phyloP scores from a whole-genome alignment of 2,113 vertebrate genomes.

The Tenrec ecaudatus region DNA sequence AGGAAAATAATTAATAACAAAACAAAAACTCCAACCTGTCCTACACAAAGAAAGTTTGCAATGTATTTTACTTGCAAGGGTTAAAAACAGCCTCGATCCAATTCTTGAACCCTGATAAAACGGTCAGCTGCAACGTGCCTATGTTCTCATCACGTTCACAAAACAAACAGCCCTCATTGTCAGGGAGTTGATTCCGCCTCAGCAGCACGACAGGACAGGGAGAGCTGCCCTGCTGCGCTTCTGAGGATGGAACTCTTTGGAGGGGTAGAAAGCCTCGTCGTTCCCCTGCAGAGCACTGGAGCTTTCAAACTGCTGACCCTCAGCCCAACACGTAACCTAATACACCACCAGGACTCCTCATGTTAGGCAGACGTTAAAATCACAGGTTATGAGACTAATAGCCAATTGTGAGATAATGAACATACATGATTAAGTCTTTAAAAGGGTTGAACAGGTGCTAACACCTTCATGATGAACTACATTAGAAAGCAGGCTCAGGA shows the following conservation, averaged over 20 bases:
- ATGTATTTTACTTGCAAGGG: constrained; percentile 22
- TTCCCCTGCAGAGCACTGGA: too few relatives aligned
- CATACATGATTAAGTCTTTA: neutral
- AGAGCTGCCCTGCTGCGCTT: too few relatives aligned
- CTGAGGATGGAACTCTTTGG: too few relatives aligned
- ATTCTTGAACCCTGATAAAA: neutral
- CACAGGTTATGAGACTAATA: neutral
- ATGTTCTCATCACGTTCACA: neutral
- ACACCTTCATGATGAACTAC: neutral
- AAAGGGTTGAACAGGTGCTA: neutral
- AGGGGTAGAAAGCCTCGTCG: too few relatives aligned
- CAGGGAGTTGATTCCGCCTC: too few relatives aligned
- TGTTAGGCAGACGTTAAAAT: neutral
- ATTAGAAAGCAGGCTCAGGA: neutral
- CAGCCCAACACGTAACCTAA: too few relatives aligned
- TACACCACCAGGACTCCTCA: neutral
- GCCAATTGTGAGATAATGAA: constrained; percentile 28
- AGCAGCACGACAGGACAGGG: too few relatives aligned
- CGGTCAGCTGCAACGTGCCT: neutral
- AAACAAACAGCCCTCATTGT: too few relatives aligned
- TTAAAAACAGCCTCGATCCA: constrained; percentile 18
- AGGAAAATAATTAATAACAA: neutral
- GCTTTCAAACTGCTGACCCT: too few relatives aligned
- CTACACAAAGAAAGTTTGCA: constrained; percentile 8
- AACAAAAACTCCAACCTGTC: neutral